Conservation (phyloP, 2,797 vertebrate species). For the Cottoperca gobio region DNA sequence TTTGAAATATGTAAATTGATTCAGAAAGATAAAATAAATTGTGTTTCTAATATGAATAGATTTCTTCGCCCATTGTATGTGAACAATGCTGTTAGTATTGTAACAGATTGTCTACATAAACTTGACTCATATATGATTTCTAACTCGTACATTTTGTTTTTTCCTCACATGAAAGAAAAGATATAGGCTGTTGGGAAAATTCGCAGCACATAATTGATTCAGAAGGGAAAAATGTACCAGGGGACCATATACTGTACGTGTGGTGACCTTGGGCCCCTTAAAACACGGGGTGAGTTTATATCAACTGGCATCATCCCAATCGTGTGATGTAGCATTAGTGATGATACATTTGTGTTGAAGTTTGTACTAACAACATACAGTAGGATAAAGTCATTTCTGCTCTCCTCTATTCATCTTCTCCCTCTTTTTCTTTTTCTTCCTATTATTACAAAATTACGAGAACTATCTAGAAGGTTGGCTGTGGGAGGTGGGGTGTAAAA, state of each 20-base stretch:
- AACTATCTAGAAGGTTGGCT: constrained; percentile 71
- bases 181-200: neutral
- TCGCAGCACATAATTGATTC: neutral
- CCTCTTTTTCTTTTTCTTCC: neutral
- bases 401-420: neutral
- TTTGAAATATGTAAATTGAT: neutral
- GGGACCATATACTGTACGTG: neutral
- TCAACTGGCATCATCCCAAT: neutral
- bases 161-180: neutral
- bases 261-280: neutral
- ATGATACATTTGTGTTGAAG: neutral
- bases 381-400: neutral
- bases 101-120: too few species aligned
- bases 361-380: neutral
- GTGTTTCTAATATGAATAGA: too few species aligned
- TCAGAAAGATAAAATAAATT: too few species aligned
- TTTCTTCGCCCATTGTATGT: too few species aligned
- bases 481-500: constrained; percentile 72
- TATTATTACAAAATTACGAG: constrained; percentile 27
- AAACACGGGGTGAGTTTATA: neutral
- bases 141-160: neutral
- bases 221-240: neutral
- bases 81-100: too few species aligned
- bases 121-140: too few species aligned
- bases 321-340: neutral